Evolutionary conservation across 37 sponge, comb jelly and placozoan species (phyloP).

Genomic region (Theonella swinhoei): DNA sequence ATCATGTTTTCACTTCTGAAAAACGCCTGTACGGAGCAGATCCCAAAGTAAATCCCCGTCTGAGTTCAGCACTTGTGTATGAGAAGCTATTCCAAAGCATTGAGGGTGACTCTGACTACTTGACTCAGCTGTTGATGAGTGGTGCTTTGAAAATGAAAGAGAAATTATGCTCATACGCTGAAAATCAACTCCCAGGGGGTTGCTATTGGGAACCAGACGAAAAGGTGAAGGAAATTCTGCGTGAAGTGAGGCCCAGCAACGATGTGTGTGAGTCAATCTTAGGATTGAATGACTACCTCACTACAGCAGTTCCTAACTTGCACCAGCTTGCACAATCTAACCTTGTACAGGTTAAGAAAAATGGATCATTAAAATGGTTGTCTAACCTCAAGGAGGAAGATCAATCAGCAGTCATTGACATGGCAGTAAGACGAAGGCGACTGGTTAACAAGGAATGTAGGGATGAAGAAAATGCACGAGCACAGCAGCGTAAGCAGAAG

Average conservation of each 20-base stretch:
- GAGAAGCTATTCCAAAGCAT: slow-evolving; percentile 13
- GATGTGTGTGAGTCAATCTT: slow-evolving; percentile 54
- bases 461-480: background rate
- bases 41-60: slow-evolving; percentile 19
- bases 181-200: slow-evolving; percentile 51
- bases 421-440: background rate
- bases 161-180: slow-evolving; percentile 51
- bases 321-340: slow-evolving; percentile 30
- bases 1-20: slow-evolving; percentile 8
- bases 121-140: background rate
- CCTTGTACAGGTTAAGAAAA: no score
- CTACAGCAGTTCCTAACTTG: slow-evolving; percentile 31
- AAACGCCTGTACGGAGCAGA: background rate
- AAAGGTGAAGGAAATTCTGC: background rate
- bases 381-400: background rate
- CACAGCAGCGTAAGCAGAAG: background rate
- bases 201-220: slow-evolving; percentile 50
- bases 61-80: slow-evolving; percentile 14
- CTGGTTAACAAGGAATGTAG: background rate
- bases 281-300: slow-evolving; percentile 44
- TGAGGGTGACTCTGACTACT: background rate
- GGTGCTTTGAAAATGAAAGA: slow-evolving; percentile 46
- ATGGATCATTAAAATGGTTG: slow-evolving; percentile 34
- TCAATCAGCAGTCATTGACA: slow-evolving; percentile 4
- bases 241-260: slow-evolving; percentile 2